A percentile compares a stretch with the other conserved stretches of the same genome.
Evolutionary conservation across 2,888 invertebrate species (phyloP).

Genomic region (Pyrocoelia pectoralis): DNA sequence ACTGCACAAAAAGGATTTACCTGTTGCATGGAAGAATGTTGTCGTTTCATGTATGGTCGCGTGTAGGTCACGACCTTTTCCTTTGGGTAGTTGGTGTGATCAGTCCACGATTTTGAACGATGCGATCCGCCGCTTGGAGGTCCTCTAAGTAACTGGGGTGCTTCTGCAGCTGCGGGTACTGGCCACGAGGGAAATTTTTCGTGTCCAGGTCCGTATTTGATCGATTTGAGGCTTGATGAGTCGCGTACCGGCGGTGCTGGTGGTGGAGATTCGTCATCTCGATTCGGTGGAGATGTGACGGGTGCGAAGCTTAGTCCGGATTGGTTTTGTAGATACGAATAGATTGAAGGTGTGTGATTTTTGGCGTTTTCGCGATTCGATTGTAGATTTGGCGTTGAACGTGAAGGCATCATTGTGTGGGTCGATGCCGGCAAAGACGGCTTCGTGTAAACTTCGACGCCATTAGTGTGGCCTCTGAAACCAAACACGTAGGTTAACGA

Average conservation of each 20-base stretch:
- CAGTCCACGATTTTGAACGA: slow-evolving; percentile 75
- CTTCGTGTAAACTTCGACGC: slow-evolving; percentile 45
- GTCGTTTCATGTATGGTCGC: slow-evolving; percentile 71
- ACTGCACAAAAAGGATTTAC: slow-evolving; percentile 47
- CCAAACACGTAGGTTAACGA: slow-evolving; percentile 12
- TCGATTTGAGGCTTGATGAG: slow-evolving; percentile 71
- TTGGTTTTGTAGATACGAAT: slow-evolving; percentile 53
- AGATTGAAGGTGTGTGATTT: slow-evolving; percentile 45
- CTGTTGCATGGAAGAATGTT: slow-evolving; percentile 66
- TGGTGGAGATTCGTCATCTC: slow-evolving; percentile 64
- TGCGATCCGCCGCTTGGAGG: slow-evolving; percentile 65
- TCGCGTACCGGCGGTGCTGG: slow-evolving; percentile 72
- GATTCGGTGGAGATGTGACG: slow-evolving; percentile 46
- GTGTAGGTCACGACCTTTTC: slow-evolving; percentile 70
- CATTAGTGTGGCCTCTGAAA: slow-evolving; percentile 51
- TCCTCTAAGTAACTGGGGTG: slow-evolving; percentile 59
- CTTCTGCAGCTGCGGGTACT: slow-evolving; percentile 67
- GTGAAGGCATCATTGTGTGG: slow-evolving; percentile 59
- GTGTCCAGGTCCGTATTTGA: slow-evolving; percentile 74
- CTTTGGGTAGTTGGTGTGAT: slow-evolving; percentile 74
- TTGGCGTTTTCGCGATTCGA: slow-evolving; percentile 48
- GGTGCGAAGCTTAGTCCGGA: slow-evolving; percentile 44
- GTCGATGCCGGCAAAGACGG: slow-evolving; percentile 40
- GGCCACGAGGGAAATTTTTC: slow-evolving; percentile 82
- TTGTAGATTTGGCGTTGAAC: slow-evolving; percentile 60